Percentiles rank a stretch among this genome's conserved stretches.
These are phyloP conservation scores for Amphiura filiformis DNA, from an alignment of 35 echinoderm and acorn worm genomes.

Conservation along the genomic window DNA sequence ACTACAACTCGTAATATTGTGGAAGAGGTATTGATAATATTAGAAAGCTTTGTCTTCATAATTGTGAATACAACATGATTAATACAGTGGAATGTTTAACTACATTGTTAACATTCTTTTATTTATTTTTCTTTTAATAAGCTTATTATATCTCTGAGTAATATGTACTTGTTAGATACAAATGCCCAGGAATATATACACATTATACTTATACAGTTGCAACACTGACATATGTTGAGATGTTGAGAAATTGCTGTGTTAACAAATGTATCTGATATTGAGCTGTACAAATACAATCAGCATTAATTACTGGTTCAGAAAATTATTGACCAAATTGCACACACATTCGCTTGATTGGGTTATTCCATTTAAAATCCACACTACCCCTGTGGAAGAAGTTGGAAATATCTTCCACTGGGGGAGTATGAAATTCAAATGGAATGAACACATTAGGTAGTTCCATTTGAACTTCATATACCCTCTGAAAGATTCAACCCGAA, in stretches of 20 bases:
- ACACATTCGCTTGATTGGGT: slow-evolving; percentile 1
- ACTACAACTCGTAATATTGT: slow-evolving; percentile 14
- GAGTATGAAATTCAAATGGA: too few relatives aligned
- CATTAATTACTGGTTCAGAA: neutral
- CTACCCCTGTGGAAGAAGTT: too few relatives aligned
- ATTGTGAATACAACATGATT: slow-evolving; percentile 15
- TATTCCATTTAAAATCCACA: too few relatives aligned
- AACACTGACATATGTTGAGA: neutral
- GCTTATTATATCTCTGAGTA: neutral
- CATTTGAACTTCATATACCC: too few relatives aligned
- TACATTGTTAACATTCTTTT: neutral
- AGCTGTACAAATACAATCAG: neutral
- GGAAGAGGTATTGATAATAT: slow-evolving; percentile 15
- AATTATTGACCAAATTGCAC: neutral
- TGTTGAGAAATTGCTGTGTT: neutral
- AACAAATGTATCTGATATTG: neutral
- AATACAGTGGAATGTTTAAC: slow-evolving; percentile 3
- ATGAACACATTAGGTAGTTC: too few relatives aligned
- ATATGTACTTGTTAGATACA: neutral
- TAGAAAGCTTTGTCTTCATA: slow-evolving; percentile 12
- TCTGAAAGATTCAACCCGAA: too few relatives aligned
- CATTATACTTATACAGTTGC: neutral
- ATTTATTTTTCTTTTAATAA: neutral
- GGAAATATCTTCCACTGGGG: too few relatives aligned
- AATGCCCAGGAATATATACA: neutral